These are phyloP conservation scores for Trachelus iudaicus DNA, from an alignment of 2,888 invertebrate species.

Conservation along the genomic window DNA sequence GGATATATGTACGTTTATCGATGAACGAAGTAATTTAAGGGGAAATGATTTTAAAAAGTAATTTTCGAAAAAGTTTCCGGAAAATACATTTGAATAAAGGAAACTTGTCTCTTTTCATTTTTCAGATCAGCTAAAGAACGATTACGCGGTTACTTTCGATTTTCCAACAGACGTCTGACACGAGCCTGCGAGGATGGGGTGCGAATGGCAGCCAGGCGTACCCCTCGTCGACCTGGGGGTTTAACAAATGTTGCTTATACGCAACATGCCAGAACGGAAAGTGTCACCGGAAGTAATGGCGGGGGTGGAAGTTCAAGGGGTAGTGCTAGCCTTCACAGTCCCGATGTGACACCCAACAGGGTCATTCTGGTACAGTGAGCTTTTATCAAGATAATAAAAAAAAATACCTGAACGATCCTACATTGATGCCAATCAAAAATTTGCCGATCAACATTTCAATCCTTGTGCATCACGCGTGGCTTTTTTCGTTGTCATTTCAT, in stretches of 20 bases:
- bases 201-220: conserved; percentile 45
- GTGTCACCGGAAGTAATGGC: conserved; percentile 49
- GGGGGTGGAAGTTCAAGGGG: conserved; percentile 19
- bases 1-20: background rate
- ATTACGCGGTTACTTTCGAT: conserved; percentile 70
- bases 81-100: background rate
- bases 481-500: background rate
- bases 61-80: too few species aligned
- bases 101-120: background rate
- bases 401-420: background rate
- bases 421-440: background rate
- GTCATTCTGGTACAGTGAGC: conserved; percentile 14
- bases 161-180: conserved; percentile 65
- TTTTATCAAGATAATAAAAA: background rate
- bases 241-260: conserved; percentile 26
- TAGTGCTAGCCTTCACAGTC: conserved; percentile 22
- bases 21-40: background rate
- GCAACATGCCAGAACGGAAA: conserved; percentile 21
- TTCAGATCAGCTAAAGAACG: conserved; percentile 70
- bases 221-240: conserved; percentile 12
- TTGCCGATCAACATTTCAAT: background rate
- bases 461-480: background rate
- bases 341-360: conserved; percentile 20
- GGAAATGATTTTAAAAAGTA: background rate
- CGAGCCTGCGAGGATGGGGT: conserved; percentile 65